Percentiles rank a stretch among this genome's conserved stretches.
These are phyloP conservation scores for Ephestia elutella DNA, from an alignment of 1,140 invertebrate species.

Conservation along the genomic window DNA sequence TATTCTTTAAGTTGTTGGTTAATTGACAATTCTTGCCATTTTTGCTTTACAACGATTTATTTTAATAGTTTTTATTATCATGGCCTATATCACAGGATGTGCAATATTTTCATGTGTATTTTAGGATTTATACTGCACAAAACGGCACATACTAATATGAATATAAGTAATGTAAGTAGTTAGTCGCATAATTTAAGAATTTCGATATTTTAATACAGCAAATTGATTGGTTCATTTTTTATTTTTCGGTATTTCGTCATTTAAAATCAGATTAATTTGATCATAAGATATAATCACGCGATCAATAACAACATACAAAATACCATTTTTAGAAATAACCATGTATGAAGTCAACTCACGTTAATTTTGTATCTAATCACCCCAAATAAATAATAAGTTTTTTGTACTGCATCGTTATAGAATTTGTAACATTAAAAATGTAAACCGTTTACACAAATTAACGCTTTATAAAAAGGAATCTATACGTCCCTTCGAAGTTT, in stretches of 20 bases:
- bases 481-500: background rate
- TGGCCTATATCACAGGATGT: background rate
- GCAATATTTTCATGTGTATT: slow-evolving; percentile 7
- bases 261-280: too few species aligned
- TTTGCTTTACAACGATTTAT: slow-evolving; percentile 18
- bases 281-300: too few species aligned
- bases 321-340: too few species aligned
- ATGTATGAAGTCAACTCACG: too few species aligned
- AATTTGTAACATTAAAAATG: background rate
- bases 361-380: too few species aligned
- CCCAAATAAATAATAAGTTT: background rate
- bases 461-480: background rate
- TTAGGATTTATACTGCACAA: background rate
- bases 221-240: too few species aligned
- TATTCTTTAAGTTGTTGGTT: slow-evolving; percentile 10
- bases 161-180: slow-evolving; percentile 1
- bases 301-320: too few species aligned
- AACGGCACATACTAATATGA: background rate
- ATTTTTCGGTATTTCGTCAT: too few species aligned
- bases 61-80: background rate
- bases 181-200: background rate
- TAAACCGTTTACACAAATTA: background rate
- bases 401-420: background rate
- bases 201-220: background rate
- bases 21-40: slow-evolving; percentile 28